Base-by-base conservation (phyloP, 2,888 invertebrate species). In the Noctuana brunneofusca region DNA sequence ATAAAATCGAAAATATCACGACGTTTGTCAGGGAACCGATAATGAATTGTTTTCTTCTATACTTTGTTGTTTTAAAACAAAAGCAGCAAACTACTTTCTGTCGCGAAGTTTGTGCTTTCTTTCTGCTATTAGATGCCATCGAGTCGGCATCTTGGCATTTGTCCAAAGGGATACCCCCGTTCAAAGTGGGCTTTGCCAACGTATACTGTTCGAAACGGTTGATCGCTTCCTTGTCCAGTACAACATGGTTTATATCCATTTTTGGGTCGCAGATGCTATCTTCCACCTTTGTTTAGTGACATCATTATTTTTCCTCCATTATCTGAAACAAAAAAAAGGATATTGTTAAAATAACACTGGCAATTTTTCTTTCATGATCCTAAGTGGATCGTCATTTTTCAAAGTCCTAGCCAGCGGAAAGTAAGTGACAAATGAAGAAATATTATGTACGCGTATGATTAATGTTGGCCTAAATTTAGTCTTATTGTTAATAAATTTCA, bases 1-100 rank as follows among this genome's bases (percentile, higher is more conserved):
- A n/a, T n/a, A n/a, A n/a, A n/a, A 96, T 92, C 59, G 95, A 93
- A 86, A 97, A 97, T 83, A 97, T 96, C 71, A 96, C 95, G 72
- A 96, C 89, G 83, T 97, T 97, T 67, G 96, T 96, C 71, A 96
- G 92, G 67, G 96, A 93, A 12, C 96, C 95, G 60, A 96, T 94
- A 73, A 95, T 89, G 78, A 95, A 95, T 72, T 94, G 93, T 85
- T 87, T 91, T 86, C 87, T 84, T 77, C 89, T 84, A 71, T 85
- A 89, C 80, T 92, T 92, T 32, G 92, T 92, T 71, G 92, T 92
- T 85, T 92, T 92, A 78, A 92, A 90, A 80, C 92, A 92, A 84
- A 92, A 90, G 74, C 92, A 92, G 75, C 92, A 92, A 76, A 92
- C 81, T 73, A 90, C 87, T 86, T 92, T 92, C 78, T 92, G 90